Conservation (phyloP, 2,797 vertebrate genomes). For the Manis pentadactyla region DNA sequence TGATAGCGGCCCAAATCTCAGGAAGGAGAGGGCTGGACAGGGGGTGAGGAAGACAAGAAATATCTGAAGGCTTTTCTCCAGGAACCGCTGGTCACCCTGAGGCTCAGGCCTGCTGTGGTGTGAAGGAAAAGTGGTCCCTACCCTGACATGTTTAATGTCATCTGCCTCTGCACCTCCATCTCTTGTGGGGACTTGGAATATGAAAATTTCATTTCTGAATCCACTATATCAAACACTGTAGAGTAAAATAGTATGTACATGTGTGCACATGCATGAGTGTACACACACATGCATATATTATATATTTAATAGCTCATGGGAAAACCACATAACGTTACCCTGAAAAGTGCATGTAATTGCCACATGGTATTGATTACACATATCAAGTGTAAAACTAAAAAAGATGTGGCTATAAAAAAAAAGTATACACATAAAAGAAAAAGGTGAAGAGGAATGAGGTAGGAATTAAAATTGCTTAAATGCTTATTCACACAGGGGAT, state of each 20-base stretch:
- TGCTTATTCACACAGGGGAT: background rate
- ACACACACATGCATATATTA: accelerated
- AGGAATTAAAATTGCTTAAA: background rate
- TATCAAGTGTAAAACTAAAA: slow-evolving; percentile 9
- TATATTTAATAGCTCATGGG: background rate
- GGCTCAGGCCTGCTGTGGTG: background rate
- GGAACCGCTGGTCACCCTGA: background rate
- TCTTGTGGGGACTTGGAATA: background rate
- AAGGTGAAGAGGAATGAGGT: background rate
- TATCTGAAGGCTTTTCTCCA: background rate
- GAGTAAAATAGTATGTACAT: background rate
- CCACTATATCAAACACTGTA: background rate
- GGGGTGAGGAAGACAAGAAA: background rate
- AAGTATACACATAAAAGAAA: background rate
- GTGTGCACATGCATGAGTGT: no score
- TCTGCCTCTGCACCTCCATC: background rate
- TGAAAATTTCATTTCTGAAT: background rate
- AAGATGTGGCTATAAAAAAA: background rate
- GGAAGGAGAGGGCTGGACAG: background rate
- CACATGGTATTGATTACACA: background rate
- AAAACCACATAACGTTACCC: background rate
- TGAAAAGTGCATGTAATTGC: background rate
- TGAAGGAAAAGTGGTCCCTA: background rate
- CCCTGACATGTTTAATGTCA: background rate
- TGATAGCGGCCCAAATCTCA: background rate